Evolutionary conservation across 2,113 vertebrate genomes (phyloP).

Genomic region (Sylvietta virens): DNA sequence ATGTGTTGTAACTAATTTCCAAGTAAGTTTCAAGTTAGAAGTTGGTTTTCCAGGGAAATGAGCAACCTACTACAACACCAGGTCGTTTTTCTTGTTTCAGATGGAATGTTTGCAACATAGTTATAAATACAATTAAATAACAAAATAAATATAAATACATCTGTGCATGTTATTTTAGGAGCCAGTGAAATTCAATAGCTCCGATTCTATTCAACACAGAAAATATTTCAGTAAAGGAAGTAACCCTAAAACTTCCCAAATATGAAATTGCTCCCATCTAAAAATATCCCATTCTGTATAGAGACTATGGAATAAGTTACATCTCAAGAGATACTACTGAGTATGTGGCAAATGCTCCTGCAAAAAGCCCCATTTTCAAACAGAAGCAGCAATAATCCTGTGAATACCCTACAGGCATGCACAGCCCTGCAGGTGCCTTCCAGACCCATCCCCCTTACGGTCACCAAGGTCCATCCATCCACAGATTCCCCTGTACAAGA

Average conservation of each 20-base stretch:
- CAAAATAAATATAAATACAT: background rate
- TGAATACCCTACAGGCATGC: background rate
- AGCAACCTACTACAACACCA: background rate
- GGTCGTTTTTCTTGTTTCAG: background rate
- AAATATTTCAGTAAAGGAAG: background rate
- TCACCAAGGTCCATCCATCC: background rate
- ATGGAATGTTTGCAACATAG: background rate
- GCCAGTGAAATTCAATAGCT: background rate
- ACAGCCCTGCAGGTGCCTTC: background rate
- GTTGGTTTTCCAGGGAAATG: constrained; percentile 1
- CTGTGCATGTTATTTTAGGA: background rate
- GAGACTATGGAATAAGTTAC: background rate
- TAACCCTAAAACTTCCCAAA: background rate
- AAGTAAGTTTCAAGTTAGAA: constrained; percentile 20
- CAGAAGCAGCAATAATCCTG: background rate
- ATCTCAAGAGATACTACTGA: background rate
- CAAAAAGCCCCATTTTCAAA: background rate
- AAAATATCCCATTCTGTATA: background rate
- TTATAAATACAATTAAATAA: background rate
- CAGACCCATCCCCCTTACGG: background rate
- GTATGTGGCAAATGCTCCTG: background rate
- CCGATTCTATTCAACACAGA: background rate
- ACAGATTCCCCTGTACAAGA: background rate
- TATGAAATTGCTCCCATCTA: background rate
- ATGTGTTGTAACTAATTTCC: constrained; percentile 54